Evolutionary conservation across 2,113 vertebrate genomes (phyloP), one percentile per base, ranked within the genome.

Genomic region (Eurystomus gularis): DNA sequence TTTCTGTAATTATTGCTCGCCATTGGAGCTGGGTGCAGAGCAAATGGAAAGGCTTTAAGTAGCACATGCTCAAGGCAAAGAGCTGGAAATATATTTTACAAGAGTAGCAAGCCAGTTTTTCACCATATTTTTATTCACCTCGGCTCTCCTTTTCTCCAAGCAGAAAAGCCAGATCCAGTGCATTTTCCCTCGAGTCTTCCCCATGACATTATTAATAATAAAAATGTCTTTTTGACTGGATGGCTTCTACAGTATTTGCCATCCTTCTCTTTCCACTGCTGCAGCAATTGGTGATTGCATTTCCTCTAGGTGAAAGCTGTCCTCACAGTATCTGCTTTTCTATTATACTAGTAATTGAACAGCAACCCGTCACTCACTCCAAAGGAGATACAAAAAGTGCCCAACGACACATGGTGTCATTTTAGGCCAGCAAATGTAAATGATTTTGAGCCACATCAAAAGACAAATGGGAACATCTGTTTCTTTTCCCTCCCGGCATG

Each of bases 381-480:
- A 83, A 96, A 96, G 78, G 87, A 92, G 76, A 96, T 3, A 73
- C 48, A 87, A 62, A 76, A 96, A 84, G 83, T 13, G 62, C 62
- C 10, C 12, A 80, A 78, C 0, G 39, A 75, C 52, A 51, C 19
- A 10, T 68, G 37, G 2, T 82, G 57, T 92, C 94, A 90, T 95
- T 97, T 97, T 84, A 95, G 95, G 92, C 37, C 91, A 95, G 82
- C 72, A 90, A 97, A 93, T 94, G 68, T 96, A 97, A 98, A 95
- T 95, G 70, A 93, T 95, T 95, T 88, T 85, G 86, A 97, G 91
- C 78, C 85, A 93, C 77, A 96, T 92, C 92, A 94, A 90, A 97
- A 93, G 93, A 95, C 71, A 97, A 96, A 97, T 37, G 71, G 62
- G 79, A 97, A 97, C 94, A 97, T 97, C 92, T 96, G 97, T 92